phyloP scores from a whole-genome alignment of 2,888 invertebrate species.

The Noctua fimbriata region DNA sequence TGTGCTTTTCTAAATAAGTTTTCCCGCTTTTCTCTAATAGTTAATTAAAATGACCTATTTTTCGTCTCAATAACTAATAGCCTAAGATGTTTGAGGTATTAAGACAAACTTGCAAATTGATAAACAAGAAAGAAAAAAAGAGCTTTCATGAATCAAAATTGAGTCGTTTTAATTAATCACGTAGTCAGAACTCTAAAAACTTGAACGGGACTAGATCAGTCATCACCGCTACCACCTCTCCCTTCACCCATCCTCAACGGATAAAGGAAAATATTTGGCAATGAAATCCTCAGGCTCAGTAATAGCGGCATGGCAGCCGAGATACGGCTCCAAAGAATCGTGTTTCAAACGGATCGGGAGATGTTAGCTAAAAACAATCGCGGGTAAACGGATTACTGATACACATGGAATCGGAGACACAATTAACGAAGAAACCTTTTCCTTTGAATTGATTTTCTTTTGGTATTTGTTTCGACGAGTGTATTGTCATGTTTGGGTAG shows the following conservation, averaged over 20 bases:
- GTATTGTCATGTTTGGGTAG: constrained; percentile 17
- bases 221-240: constrained; percentile 47
- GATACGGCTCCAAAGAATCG: constrained; percentile 70
- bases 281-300: constrained; percentile 86
- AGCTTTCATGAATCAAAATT: neutral
- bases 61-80: neutral
- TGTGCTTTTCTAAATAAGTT: neutral
- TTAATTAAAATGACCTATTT: neutral
- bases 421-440: constrained; percentile 59
- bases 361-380: constrained; percentile 66
- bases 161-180: neutral
- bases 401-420: constrained; percentile 57
- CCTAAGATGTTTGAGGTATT: neutral
- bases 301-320: constrained; percentile 77
- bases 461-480: constrained; percentile 27
- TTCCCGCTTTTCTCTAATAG: neutral
- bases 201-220: neutral
- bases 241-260: constrained; percentile 70
- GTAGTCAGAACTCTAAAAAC: too few relatives aligned
- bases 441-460: constrained; percentile 49
- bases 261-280: constrained; percentile 88
- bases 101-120: neutral
- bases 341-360: constrained; percentile 59
- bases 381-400: constrained; percentile 62
- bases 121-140: neutral